Evolutionary conservation across 2,113 vertebrate genomes (phyloP).

Genomic region (Agapornis roseicollis): DNA sequence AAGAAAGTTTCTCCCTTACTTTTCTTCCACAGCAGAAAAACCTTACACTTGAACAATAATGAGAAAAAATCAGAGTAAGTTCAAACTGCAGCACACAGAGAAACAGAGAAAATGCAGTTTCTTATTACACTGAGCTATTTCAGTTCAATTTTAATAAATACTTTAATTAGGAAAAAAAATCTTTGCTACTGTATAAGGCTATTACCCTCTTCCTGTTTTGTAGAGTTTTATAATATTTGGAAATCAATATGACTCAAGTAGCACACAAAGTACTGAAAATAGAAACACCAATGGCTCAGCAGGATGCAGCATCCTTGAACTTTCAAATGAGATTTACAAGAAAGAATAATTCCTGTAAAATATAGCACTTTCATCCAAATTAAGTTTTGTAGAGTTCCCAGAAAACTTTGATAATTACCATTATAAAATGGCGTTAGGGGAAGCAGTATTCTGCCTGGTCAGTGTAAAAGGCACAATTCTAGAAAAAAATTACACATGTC

Average conservation of each 20-base stretch:
- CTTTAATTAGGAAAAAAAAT: slow-evolving; percentile 19
- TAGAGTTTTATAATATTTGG: slow-evolving; percentile 57
- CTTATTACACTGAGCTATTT: slow-evolving; percentile 5
- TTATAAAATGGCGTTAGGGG: not conserved
- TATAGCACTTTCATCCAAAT: slow-evolving; percentile 14
- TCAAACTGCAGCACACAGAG: not conserved
- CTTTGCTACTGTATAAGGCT: not conserved
- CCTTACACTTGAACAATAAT: not conserved
- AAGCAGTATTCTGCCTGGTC: not conserved
- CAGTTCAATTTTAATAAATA: slow-evolving; percentile 58
- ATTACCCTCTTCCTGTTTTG: slow-evolving; percentile 65
- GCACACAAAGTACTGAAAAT: slow-evolving; percentile 67
- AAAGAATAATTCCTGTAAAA: slow-evolving; percentile 61
- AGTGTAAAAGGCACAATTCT: not conserved
- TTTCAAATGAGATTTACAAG: slow-evolving; percentile 25
- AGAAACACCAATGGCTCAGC: slow-evolving; percentile 39
- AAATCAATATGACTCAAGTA: slow-evolving; percentile 67
- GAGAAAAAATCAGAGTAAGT: not conserved
- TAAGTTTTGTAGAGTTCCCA: slow-evolving; percentile 23
- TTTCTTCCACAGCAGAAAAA: not conserved
- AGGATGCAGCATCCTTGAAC: slow-evolving; percentile 56
- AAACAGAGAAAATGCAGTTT: not conserved
- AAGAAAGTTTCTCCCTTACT: not conserved
- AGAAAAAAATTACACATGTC: not conserved
- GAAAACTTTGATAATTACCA: slow-evolving; percentile 31